Evolutionary conservation across 2,113 vertebrate genomes (phyloP).

Genomic region (Rhodinocichla rosea): DNA sequence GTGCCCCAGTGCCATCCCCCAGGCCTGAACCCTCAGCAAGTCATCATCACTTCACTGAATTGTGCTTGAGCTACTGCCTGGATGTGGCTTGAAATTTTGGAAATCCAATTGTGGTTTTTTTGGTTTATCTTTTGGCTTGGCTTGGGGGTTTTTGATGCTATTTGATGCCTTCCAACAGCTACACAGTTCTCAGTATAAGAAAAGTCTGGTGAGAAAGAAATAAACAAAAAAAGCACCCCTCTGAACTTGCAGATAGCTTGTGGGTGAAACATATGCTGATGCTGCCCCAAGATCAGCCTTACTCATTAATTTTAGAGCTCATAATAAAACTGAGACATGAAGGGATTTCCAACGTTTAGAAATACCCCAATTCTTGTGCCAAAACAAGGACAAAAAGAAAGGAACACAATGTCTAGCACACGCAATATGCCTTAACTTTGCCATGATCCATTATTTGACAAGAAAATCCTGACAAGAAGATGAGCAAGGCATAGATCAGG

Average conservation of each 20-base stretch:
- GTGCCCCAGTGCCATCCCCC: too few species aligned
- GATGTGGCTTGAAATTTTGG: not conserved
- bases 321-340: not conserved
- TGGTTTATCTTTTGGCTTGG: not conserved
- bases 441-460: not conserved
- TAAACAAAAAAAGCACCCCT: accelerated
- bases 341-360: constrained; percentile 17
- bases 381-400: not conserved
- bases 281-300: not conserved
- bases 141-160: not conserved
- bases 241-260: not conserved
- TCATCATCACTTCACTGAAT: not conserved
- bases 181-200: not conserved
- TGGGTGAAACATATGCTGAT: not conserved
- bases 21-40: not conserved
- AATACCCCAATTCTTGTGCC: not conserved
- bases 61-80: not conserved
- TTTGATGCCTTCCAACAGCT: not conserved
- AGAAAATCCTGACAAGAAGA: not conserved
- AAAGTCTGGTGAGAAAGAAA: not conserved
- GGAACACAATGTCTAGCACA: not conserved
- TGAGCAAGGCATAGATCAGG: not conserved
- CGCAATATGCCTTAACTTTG: not conserved
- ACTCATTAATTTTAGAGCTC: not conserved
- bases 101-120: not conserved